Percentiles rank a stretch among this genome's conserved stretches.
Conservation (phyloP, 2,113 vertebrate species). For the Telmatochromis sp. region DNA sequence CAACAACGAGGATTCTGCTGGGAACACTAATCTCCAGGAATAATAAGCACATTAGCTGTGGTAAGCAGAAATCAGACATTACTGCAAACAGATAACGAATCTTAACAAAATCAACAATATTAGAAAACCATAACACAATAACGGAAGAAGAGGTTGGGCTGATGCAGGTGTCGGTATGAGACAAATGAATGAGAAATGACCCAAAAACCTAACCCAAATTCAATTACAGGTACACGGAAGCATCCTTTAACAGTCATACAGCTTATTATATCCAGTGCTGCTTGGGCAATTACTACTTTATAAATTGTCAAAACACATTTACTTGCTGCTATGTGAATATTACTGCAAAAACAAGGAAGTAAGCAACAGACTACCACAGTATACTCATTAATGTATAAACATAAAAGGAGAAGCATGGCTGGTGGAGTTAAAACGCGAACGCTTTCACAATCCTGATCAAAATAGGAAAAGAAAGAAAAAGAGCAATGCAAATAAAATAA, state of each 20-base stretch:
- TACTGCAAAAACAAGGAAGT: background rate
- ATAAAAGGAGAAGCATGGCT: background rate
- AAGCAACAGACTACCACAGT: background rate
- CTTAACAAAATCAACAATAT: background rate
- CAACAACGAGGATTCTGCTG: background rate
- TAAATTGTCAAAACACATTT: background rate
- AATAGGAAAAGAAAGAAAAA: background rate
- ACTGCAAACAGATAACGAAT: background rate
- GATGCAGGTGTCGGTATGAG: background rate
- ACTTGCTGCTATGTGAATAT: background rate
- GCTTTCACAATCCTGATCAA: background rate
- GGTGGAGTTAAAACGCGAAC: background rate
- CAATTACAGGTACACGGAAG: background rate
- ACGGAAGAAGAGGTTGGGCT: background rate
- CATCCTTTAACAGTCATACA: background rate
- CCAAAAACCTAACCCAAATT: background rate
- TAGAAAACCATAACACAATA: background rate
- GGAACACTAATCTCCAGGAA: constrained; percentile 2
- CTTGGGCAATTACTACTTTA: background rate
- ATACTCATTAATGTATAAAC: background rate
- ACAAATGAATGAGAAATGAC: background rate
- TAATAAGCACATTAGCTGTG: background rate
- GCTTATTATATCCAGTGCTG: background rate
- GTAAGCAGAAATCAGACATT: background rate
- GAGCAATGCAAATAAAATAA: background rate